Evolutionary conservation across 2,113 vertebrate genomes (phyloP), one percentile per base, ranked within the genome.

Genomic region (Probosciger aterrimus): DNA sequence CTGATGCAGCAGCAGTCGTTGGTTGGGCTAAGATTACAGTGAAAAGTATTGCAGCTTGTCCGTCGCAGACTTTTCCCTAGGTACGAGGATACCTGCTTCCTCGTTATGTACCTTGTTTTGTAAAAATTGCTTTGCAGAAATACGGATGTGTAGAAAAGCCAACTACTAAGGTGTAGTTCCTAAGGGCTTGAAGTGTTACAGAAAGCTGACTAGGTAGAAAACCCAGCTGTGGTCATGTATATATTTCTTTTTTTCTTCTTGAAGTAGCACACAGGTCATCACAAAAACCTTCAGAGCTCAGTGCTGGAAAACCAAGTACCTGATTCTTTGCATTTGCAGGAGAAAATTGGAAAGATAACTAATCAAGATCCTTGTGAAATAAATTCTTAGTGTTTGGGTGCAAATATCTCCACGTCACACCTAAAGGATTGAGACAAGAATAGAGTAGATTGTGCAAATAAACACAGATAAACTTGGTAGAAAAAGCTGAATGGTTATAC

Each of bases 171-270:
- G n/a, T 55, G 18, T 64, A 43, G 46, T 30, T 88, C 37, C 43
- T 49, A 28, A 75, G 39, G 46, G 35, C 43, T 14, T 10, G 5
- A 62, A 77, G 33, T 78, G 8, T 23, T 74, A 27, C 39, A 69
- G 47, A 43, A 76, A 39, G 33, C 57, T 91, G 76, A 52, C 44
- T 65, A 55, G 33, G 47, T 22, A 79, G 25, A 68, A 90, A 86
- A 59, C 17, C 7, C 31, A 67, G 7, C 7, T 1, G 0, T 47
- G 25, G 5, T 23, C 4, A 0, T 57, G 31, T 31, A 59, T 47
- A 8, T 22, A 31, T n/a, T 55, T 16, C 49, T 24, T n/a, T 57
- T 57, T 57, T 57, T 57, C 53, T 4, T 75, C 80, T 67, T 69
- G 3, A 31, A 71, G 16, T 41, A 33, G 4, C 30, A 3, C 17